Evolutionary conservation across 1,140 invertebrate genomes (phyloP).

Genomic region (Araneus ventricosus): DNA sequence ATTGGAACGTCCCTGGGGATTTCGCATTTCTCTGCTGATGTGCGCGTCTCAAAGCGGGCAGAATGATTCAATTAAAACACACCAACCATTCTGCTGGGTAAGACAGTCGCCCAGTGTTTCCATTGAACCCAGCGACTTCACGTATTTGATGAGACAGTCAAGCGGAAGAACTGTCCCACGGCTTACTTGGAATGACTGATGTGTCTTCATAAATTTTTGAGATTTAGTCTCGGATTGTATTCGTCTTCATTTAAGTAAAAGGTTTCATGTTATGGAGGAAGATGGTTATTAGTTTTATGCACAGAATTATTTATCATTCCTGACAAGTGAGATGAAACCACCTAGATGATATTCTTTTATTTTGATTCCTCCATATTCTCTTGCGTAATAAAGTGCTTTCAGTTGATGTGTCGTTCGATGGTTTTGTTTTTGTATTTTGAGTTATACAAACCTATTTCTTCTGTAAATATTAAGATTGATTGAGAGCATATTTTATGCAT

Average conservation of each 20-base stretch:
- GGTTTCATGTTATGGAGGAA: neutral
- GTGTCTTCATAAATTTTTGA: neutral
- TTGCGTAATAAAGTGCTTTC: neutral
- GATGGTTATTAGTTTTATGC: neutral
- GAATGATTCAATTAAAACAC: slow-evolving; percentile 24
- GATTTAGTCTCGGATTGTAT: neutral
- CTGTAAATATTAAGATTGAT: too few species aligned
- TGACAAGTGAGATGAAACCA: neutral
- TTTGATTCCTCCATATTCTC: neutral
- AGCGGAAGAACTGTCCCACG: neutral
- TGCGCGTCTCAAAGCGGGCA: neutral
- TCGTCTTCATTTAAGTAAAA: neutral
- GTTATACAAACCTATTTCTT: too few species aligned
- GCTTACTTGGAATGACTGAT: neutral
- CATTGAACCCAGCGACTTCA: too few species aligned
- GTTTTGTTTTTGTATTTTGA: too few species aligned
- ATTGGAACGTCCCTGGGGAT: slow-evolving; percentile 30
- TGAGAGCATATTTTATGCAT: too few species aligned
- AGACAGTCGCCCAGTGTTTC: neutral
- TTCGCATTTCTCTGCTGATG: neutral
- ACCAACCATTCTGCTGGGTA: neutral
- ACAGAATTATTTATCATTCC: neutral
- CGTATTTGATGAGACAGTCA: neutral
- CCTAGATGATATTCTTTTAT: neutral
- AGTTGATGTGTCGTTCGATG: too few species aligned